A percentile compares a stretch with the other conserved stretches of the same genome.
These are phyloP conservation scores for Thera obeliscata DNA, from an alignment of 2,888 invertebrate genomes.

Conservation along the genomic window DNA sequence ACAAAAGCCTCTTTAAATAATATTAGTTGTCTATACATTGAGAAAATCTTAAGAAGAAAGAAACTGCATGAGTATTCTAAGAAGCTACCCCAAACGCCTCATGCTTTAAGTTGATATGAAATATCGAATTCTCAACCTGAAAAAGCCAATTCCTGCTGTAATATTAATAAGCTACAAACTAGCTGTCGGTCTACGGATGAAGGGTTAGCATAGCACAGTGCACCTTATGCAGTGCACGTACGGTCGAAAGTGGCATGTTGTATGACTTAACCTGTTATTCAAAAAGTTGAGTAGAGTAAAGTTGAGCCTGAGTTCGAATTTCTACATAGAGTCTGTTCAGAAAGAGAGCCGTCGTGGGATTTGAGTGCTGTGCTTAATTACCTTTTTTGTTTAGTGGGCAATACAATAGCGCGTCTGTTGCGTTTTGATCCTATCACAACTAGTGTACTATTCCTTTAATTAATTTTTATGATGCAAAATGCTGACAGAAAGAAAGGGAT, in stretches of 20 bases:
- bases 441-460: no score
- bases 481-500: no score
- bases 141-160: constrained; percentile 8
- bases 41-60: not conserved
- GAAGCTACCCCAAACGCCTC: constrained; percentile 8
- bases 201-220: constrained; percentile 27
- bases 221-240: constrained; percentile 14
- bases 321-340: no score
- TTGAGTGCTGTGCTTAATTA: no score
- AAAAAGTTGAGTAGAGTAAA: not conserved
- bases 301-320: not conserved
- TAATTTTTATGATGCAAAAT: no score
- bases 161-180: constrained; percentile 13
- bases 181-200: constrained; percentile 26
- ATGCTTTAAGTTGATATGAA: constrained; percentile 9
- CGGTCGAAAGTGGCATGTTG: constrained; percentile 14
- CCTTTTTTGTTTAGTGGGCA: no score
- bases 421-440: no score
- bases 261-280: not conserved
- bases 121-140: not conserved
- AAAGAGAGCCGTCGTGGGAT: no score
- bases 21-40: not conserved
- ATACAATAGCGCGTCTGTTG: no score
- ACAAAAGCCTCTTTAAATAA: not conserved
- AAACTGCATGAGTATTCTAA: not conserved